Conservation (phyloP, 1,140 invertebrate species). For the Drosophila suzukii region DNA sequence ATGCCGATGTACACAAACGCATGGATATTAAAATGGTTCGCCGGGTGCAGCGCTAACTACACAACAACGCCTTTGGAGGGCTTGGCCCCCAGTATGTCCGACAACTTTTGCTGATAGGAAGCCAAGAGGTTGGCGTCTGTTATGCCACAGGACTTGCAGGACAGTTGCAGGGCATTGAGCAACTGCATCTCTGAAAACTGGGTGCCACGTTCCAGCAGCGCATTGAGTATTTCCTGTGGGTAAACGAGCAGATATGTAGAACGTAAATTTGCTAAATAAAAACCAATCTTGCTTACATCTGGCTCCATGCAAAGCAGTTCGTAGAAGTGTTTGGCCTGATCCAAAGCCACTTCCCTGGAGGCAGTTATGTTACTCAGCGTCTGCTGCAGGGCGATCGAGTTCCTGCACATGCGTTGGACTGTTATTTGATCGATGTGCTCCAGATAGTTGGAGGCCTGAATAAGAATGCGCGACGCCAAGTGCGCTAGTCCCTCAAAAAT, state of each 20-base stretch:
- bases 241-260: neutral
- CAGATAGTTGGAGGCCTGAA: constrained; percentile 92
- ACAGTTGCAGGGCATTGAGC: constrained; percentile 92
- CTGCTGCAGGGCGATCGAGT: constrained; percentile 94
- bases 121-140: constrained; percentile 84
- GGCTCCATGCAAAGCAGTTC: constrained; percentile 93
- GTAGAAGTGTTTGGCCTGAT: constrained; percentile 95
- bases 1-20: constrained; percentile 31
- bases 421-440: constrained; percentile 92
- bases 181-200: constrained; percentile 94
- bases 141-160: constrained; percentile 85
- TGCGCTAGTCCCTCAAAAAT: constrained; percentile 97
- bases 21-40: constrained; percentile 40
- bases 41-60: constrained; percentile 38
- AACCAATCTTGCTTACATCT: constrained; percentile 86
- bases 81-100: constrained; percentile 85
- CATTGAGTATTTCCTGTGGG: constrained; percentile 92
- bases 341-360: constrained; percentile 92
- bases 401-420: constrained; percentile 93
- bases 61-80: constrained; percentile 80
- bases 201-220: constrained; percentile 92
- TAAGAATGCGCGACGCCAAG: constrained; percentile 93
- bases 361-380: constrained; percentile 94
- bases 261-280: too few relatives aligned
- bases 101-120: constrained; percentile 85